These are phyloP conservation scores for Drosophila simulans DNA, from an alignment of 1,140 invertebrate species.

Conservation along the genomic window DNA sequence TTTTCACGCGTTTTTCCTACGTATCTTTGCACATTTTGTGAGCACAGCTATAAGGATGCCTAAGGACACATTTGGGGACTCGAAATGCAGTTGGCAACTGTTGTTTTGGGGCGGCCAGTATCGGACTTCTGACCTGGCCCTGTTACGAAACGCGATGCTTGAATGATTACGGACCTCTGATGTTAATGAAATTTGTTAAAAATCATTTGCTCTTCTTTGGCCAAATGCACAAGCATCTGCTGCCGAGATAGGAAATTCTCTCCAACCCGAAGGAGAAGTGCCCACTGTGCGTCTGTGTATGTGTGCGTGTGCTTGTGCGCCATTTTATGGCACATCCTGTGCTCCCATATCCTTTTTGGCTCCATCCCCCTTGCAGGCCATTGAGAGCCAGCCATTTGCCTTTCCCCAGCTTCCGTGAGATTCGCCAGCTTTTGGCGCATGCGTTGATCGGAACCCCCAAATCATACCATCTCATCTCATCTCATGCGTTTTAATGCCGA, in stretches of 20 bases:
- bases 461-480: background rate
- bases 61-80: conserved; percentile 12
- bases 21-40: conserved; percentile 14
- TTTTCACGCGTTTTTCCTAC: conserved; percentile 23
- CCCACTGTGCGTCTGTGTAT: background rate
- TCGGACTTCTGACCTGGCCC: conserved; percentile 40
- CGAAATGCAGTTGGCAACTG: conserved; percentile 30
- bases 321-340: conserved; percentile 39
- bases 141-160: conserved; percentile 83
- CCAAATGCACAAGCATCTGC: conserved; percentile 45
- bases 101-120: conserved; percentile 31
- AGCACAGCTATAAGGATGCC: background rate
- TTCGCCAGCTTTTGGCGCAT: conserved; percentile 42
- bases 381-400: conserved; percentile 35
- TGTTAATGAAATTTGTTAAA: conserved; percentile 84
- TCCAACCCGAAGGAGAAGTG: conserved; percentile 75
- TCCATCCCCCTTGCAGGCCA: conserved; percentile 25
- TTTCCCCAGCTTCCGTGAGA: conserved; percentile 3
- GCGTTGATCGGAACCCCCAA: conserved; percentile 23
- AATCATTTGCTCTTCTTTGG: conserved; percentile 71
- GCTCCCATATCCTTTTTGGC: background rate
- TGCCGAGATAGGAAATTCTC: conserved; percentile 71
- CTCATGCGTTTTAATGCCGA: background rate
- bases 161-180: conserved; percentile 84
- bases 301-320: conserved; percentile 34